phyloP scores from a whole-genome alignment of 2,113 vertebrate species.

The Archilochus colubris region DNA sequence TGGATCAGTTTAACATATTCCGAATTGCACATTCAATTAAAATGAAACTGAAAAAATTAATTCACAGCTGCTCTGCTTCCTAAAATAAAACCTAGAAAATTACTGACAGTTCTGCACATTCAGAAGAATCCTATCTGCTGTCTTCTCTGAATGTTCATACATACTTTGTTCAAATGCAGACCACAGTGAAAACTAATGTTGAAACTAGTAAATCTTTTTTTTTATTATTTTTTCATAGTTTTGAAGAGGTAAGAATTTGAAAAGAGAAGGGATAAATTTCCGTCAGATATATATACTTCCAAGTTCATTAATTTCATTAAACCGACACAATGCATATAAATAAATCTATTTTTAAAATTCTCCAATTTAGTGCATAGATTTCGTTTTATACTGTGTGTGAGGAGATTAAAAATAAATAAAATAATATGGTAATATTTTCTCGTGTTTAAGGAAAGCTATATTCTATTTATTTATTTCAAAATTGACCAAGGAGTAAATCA shows the following conservation, averaged over 20 bases:
- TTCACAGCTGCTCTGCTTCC: not conserved
- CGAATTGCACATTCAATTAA: conserved; percentile 17
- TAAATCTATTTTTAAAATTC: not conserved
- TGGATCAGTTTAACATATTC: conserved; percentile 16
- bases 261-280: not conserved
- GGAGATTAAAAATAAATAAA: not conserved
- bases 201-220: conserved; percentile 20
- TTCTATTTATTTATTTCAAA: not conserved
- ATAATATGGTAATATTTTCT: not conserved
- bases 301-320: conserved; percentile 14
- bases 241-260: not conserved
- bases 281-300: not conserved
- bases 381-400: not conserved
- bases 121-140: not conserved
- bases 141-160: not conserved
- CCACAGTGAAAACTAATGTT: not conserved
- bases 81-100: conserved; percentile 30
- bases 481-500: not conserved
- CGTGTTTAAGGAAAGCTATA: not conserved
- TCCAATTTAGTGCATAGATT: not conserved
- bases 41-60: conserved; percentile 31
- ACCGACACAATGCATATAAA: not conserved
- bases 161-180: not conserved
- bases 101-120: conserved; percentile 12
- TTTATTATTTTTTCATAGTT: conserved; percentile 15